Base-by-base conservation (phyloP, 1,140 invertebrate species). In the Linepithema humile region DNA sequence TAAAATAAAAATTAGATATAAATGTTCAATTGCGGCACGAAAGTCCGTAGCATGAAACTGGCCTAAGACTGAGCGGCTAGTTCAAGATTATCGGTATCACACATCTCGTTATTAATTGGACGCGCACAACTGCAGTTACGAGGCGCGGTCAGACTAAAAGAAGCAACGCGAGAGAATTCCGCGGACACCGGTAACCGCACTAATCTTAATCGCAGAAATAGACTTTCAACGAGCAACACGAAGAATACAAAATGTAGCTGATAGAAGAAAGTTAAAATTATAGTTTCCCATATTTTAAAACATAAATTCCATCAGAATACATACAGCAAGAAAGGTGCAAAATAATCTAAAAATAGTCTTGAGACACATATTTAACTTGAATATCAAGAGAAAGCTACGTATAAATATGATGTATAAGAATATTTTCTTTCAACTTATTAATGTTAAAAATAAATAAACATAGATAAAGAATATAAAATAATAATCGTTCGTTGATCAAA, bases 91-190 rank as follows among this genome's bases (percentile, higher is more conserved):
- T 75, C 72, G 40, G 72, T 48, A 75, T 75, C 73, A n/a, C 26
- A n/a, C 50, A 70, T 70, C 77, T 80, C 48, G 23, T 83, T 82
- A 72, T 82, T 62, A 70, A 75, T 73, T 40, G 55, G 12, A 64
- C 69, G 40, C 40, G 59, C 59, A 59, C 57, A 26, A 48, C 29
- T 17, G 35, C 29, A 20, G n/a, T 64, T 64, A 64, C 43, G 57
- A 77, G 73, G 59, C 20, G 29, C n/a, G 57, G 40, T 75, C 48
- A 26, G 72, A 26, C 17, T 43, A 75, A 75, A 62, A 75, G 57
- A 35, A 62, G 73, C 73, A 75, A 62, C 23, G n/a, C 73, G 29
- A 4, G 73, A 48, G 38, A 73, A 73, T 73, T 40, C 23, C 50
- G 23, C 35, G 57, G 29, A 50, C 59, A 64, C 29, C 57, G 32